Percentiles rank a stretch among this genome's conserved stretches.
Evolutionary conservation across 2,113 vertebrate genomes (phyloP).

Genomic region (Mellivora capensis): DNA sequence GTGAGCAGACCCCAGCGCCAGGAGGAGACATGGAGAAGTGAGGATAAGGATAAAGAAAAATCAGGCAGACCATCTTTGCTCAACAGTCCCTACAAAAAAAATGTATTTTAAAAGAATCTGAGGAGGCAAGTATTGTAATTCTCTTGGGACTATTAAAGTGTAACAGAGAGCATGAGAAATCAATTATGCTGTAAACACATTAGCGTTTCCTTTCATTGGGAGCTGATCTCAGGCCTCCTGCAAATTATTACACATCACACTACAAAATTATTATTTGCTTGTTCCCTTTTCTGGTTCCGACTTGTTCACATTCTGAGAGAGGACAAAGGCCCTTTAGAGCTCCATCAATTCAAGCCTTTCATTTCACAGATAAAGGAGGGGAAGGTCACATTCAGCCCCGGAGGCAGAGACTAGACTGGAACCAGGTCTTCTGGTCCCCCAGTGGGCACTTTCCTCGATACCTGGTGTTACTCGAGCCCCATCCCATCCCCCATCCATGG

Average conservation of each 20-base stretch:
- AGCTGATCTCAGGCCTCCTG: neutral
- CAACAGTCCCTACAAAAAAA: neutral
- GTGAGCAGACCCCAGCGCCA: neutral
- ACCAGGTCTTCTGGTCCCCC: neutral
- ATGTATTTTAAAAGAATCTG: neutral
- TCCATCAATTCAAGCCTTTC: conserved; percentile 10
- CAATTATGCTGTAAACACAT: neutral
- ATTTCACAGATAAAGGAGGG: conserved; percentile 22
- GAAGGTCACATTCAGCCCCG: neutral
- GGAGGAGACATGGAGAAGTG: neutral
- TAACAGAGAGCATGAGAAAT: neutral
- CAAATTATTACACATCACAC: neutral
- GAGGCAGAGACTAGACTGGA: neutral
- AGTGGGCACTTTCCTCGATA: neutral
- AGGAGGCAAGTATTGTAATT: neutral
- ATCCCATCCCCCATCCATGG: neutral
- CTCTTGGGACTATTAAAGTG: neutral
- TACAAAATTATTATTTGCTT: neutral
- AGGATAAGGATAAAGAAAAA: neutral
- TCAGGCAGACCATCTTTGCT: neutral
- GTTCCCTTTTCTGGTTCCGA: neutral
- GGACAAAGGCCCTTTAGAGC: conserved; percentile 11
- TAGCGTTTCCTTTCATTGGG: neutral
- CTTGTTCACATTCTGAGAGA: neutral
- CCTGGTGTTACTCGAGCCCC: neutral